Percentiles rank a stretch among this genome's conserved stretches.
Evolutionary conservation across 2,113 vertebrate species (phyloP).

Genomic region (Orycteropus afer): DNA sequence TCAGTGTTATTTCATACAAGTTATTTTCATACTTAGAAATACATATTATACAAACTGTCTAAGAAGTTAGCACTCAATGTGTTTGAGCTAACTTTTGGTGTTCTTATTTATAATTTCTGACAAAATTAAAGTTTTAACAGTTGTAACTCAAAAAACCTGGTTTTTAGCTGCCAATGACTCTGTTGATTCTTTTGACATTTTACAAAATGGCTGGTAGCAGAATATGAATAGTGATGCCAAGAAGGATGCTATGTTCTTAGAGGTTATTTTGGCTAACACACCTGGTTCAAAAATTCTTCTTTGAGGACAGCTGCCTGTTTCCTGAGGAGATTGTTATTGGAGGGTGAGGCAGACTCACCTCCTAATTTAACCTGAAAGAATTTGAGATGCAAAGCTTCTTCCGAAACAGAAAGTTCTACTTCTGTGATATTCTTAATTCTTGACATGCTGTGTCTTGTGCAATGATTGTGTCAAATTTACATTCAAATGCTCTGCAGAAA

Average conservation of each 20-base stretch:
- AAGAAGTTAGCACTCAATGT: background rate
- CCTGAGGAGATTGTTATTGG: background rate
- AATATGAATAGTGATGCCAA: background rate
- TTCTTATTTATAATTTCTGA: background rate
- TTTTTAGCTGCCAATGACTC: slow-evolving; percentile 6
- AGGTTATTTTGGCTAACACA: background rate
- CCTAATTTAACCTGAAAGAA: background rate
- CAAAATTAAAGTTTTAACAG: background rate
- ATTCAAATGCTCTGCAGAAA: background rate
- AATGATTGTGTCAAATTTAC: background rate
- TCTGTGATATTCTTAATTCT: background rate
- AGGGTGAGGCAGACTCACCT: background rate
- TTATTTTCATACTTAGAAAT: background rate
- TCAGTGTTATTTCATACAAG: background rate
- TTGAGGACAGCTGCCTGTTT: background rate
- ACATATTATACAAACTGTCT: background rate
- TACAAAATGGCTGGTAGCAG: background rate
- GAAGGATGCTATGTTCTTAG: background rate
- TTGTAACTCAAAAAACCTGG: background rate
- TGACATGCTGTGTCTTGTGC: background rate
- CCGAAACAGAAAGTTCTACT: background rate
- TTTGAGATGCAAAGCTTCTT: background rate
- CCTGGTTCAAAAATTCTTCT: background rate
- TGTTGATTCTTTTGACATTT: background rate
- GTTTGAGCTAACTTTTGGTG: background rate